Evolutionary conservation across 2,888 invertebrate genomes (phyloP), one percentile per base, ranked within the genome.

Genomic region (Philonicus albiceps): DNA sequence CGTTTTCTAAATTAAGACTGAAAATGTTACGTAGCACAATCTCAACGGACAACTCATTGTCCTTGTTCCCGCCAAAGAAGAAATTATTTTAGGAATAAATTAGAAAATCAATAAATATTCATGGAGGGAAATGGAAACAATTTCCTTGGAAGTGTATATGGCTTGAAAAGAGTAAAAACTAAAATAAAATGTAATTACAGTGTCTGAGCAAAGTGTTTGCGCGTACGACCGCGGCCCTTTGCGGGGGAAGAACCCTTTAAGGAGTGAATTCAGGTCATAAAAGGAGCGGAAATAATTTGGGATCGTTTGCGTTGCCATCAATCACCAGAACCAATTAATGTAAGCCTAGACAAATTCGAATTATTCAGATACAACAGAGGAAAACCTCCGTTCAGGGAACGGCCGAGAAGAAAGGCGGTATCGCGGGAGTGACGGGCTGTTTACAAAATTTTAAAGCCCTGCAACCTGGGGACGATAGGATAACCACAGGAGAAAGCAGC

Each of bases 101-200:
- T 78, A 53, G 76, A 78, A 78, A 78, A 78, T 78, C 78, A 49
- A 78, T 78, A 78, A 49, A 78, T 78, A 53, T 78, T 49, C 13
- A 13, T 78, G 40, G 13, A 4, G 76, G 37, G n/a, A 22, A 40
- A 22, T 27, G 40, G 19, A 37, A 76, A 13, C 8, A n/a, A 22
- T 76, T 40, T 76, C 19, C 40, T 27, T 22, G 64, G 8, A 27
- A 22, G 64, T 64, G 8, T 64, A 64, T 64, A 27, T 19, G 22
- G 22, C 27, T 11, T 22, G 27, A 64, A 64, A 37, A 11, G 11
- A 11, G 8, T 11, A 37, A 11, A 37, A 37, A 37, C 7, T 37
- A 37, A 64, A 64, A n/a, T n/a, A 22, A 64, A 22, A 43, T 13
- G 13, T 13, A 43, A 43, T 43, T 11, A 64, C 64, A 2, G 64